Evolutionary conservation across 2,797 vertebrate genomes (phyloP), one percentile per base, ranked within the genome.

Genomic region (Echeneis naucrates): DNA sequence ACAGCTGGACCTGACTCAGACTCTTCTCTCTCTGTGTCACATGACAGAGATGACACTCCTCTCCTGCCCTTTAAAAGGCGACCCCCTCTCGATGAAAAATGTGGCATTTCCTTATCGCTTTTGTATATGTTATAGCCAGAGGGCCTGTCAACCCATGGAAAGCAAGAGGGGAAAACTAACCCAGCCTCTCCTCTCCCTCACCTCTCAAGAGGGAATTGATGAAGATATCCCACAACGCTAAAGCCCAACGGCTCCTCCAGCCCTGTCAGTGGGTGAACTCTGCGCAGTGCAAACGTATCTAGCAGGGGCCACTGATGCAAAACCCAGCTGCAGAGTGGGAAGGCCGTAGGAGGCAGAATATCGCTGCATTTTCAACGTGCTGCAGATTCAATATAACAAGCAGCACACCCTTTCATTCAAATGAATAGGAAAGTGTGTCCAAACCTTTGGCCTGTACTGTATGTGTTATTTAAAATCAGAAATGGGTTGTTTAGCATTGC

Each of bases 171-270:
- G 68, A 51, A 59, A 38, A 65, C 55, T 68, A 74, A 44, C 27
- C 69, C 42, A 58, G 77, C 58, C 47, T 61, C 65, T 59, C 57
- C 58, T 13, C 35, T 42, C 10, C 62, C 35, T 67, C 42, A 10
- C 77, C 68, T 80, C 88, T 89, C 85, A 87, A 80, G 84, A 90
- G 86, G 89, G 78, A 85, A 83, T 87, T 90, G 93, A 93, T 87
- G 91, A 92, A 88, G 82, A 92, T 80, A 83, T 58, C 40, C 92
- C 77, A 92, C 92, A 92, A 94, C 93, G 88, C 88, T 85, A 67
- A 91, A 80, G 76, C 88, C 87, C 94, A 87, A 94, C 93, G 94
- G 86, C 82, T 89, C 88, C 89, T 80, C 86, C 77, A 63, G 84
- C 77, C 86, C 54, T 87, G 89, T 86, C 85, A 78, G 81, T 89